phyloP scores from a whole-genome alignment of 2,888 invertebrate genomes.

The Tuta absoluta region DNA sequence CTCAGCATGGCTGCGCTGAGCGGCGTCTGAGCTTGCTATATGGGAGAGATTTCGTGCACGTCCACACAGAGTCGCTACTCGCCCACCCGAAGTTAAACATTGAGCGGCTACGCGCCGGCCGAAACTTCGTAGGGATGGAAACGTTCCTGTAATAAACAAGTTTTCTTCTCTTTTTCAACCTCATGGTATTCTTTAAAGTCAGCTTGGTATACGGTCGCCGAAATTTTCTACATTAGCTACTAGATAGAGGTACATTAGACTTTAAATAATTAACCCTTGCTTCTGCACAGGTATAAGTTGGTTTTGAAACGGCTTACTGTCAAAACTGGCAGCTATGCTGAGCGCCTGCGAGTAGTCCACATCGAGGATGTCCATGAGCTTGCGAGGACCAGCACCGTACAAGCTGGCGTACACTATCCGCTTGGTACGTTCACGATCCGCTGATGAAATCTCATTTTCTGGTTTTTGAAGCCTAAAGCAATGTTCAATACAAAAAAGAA shows the following conservation, averaged over 20 bases:
- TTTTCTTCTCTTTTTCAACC: background rate
- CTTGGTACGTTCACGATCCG: constrained; percentile 75
- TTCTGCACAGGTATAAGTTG: too few species aligned
- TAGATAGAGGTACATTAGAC: too few species aligned
- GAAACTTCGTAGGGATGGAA: constrained; percentile 67
- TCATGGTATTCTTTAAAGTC: too few species aligned
- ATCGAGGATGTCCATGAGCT: constrained; percentile 65
- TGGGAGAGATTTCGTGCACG: constrained; percentile 51
- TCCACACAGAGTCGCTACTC: constrained; percentile 58
- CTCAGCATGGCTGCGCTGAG: constrained; percentile 56
- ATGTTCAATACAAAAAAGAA: background rate
- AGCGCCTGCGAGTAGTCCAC: constrained; percentile 57
- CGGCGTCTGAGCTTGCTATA: constrained; percentile 47
- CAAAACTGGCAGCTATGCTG: constrained; percentile 58
- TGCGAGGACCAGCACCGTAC: constrained; percentile 74
- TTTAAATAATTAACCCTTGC: too few species aligned
- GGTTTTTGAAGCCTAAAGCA: constrained; percentile 57
- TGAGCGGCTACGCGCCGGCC: constrained; percentile 50
- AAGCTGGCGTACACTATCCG: constrained; percentile 74
- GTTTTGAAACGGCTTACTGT: constrained; percentile 48
- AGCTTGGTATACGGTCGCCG: too few species aligned
- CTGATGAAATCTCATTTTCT: constrained; percentile 43
- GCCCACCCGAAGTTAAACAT: constrained; percentile 49
- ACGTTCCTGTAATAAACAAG: constrained; percentile 52
- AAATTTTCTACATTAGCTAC: too few species aligned